Percentiles rank a stretch among this genome's conserved stretches.
Evolutionary conservation across 1,140 invertebrate species (phyloP).

Genomic region (Globodera ellingtonae): DNA sequence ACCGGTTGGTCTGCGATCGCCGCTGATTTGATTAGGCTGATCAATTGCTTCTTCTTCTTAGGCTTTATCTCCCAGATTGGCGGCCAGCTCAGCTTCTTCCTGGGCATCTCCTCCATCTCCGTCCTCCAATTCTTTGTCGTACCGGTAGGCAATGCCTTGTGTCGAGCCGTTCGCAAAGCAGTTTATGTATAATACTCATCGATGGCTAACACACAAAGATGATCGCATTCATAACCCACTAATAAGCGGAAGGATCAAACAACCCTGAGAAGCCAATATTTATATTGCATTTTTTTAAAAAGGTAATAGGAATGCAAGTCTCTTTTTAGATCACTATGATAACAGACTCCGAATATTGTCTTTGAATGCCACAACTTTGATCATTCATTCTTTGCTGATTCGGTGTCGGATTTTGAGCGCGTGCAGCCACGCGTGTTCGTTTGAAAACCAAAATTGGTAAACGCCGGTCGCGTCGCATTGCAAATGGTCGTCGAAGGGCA

Average conservation of each 20-base stretch:
- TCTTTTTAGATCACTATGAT: no score
- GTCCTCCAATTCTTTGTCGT: slow-evolving; percentile 40
- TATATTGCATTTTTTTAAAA: no score
- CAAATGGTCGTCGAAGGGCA: slow-evolving; percentile 55
- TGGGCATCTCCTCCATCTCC: slow-evolving; percentile 43
- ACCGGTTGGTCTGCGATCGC: slow-evolving; percentile 2
- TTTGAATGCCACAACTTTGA: no score
- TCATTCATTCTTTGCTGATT: slow-evolving; percentile 15
- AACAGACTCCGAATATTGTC: no score
- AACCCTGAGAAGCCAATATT: no score
- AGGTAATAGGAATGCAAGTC: no score
- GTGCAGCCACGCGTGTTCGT: slow-evolving; percentile 65
- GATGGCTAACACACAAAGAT: no score
- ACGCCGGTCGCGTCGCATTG: slow-evolving; percentile 41
- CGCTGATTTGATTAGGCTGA: not conserved
- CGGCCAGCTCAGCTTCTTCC: slow-evolving; percentile 45
- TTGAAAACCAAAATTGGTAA: slow-evolving; percentile 62
- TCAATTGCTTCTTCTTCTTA: not conserved
- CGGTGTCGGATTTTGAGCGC: slow-evolving; percentile 52
- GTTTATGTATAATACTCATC: no score
- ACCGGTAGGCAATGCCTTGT: slow-evolving; percentile 6
- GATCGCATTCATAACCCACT: no score
- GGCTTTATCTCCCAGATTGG: slow-evolving; percentile 51
- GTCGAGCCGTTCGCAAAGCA: not conserved
- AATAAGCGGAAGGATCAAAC: no score